Evolutionary conservation across 2,113 vertebrate species (phyloP), one percentile per base, ranked within the genome.

Genomic region (Gavialis gangeticus): DNA sequence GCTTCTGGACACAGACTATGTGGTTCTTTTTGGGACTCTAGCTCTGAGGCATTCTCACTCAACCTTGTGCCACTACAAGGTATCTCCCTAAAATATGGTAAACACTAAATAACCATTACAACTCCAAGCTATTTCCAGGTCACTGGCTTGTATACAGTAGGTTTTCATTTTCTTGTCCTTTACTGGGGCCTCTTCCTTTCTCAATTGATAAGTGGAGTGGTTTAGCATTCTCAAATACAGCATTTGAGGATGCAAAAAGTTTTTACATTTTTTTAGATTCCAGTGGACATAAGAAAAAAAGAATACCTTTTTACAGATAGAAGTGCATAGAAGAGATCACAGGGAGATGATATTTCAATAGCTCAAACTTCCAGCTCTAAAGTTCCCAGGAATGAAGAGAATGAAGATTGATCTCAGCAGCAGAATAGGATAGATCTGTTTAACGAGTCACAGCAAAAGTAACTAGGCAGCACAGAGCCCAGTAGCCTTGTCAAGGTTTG

Each of bases 341-440:
- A 57, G 46, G 59, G 34, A 91, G 83, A 86, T 91, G 83, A 59
- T 91, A 85, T 91, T 91, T 91, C 89, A 91, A 75, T 79, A 86
- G 69, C 62, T 91, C 69, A 66, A 55, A 86, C 79, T 78, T 76
- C 78, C 78, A 86, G 60, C 69, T 91, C 83, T 27, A 54, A 76
- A 30, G 78, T 91, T 91, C 69, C 62, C 78, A 82, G 77, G 83
- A 85, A 91, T 91, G 89, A 86, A 56, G 89, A 76, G 89, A 91
- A 91, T 91, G 83, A 86, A 86, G 83, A 91, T 81, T 67, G 77
- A 85, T 75, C 83, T 91, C 77, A 54, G 60, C 67, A 59, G 64
- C 81, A 56, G 78, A 81, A 25, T 55, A 75, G 55, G 83, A 34
- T 30, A 75, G 77, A 81, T 46, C 60, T 54, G 67, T 90, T 90